Evolutionary conservation across 2,113 vertebrate species (phyloP).

Genomic region (Piprites chloris): DNA sequence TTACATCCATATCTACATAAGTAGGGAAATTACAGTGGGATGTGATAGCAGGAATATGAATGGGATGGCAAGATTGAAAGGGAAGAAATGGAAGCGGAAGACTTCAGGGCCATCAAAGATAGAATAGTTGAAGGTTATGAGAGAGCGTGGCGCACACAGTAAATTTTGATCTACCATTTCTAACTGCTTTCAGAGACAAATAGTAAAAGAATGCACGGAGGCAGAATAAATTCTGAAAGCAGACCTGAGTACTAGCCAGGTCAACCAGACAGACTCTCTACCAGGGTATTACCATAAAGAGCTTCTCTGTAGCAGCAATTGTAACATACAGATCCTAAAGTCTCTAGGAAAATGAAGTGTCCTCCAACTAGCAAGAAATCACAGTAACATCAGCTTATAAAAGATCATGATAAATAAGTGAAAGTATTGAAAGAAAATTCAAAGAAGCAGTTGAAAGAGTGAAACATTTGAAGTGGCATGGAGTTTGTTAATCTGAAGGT

Average conservation of each 20-base stretch:
- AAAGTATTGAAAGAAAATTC: not conserved
- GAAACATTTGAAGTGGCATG: not conserved
- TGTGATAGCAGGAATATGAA: rapidly evolving
- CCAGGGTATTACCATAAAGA: not conserved
- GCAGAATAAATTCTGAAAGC: not conserved
- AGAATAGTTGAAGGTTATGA: not conserved
- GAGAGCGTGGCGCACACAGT: not conserved
- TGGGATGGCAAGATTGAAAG: not conserved
- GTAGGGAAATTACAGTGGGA: not conserved
- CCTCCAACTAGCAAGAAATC: not conserved
- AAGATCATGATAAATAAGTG: not conserved
- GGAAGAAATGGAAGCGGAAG: not conserved
- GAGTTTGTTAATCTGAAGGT: not conserved
- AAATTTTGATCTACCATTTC: not conserved
- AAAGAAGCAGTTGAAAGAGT: not conserved
- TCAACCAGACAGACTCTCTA: not conserved
- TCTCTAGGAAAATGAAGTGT: not conserved
- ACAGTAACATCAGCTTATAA: not conserved
- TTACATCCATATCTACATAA: not conserved
- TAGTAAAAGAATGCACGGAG: not conserved
- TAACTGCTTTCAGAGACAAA: not conserved
- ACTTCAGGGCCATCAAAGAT: not conserved
- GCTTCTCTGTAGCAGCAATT: not conserved
- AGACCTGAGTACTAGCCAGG: not conserved
- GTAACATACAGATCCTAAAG: not conserved